Percentiles rank a stretch among this genome's conserved stretches.
Conservation (phyloP, 2,113 vertebrate species). For the Hemibagrus wyckioides region DNA sequence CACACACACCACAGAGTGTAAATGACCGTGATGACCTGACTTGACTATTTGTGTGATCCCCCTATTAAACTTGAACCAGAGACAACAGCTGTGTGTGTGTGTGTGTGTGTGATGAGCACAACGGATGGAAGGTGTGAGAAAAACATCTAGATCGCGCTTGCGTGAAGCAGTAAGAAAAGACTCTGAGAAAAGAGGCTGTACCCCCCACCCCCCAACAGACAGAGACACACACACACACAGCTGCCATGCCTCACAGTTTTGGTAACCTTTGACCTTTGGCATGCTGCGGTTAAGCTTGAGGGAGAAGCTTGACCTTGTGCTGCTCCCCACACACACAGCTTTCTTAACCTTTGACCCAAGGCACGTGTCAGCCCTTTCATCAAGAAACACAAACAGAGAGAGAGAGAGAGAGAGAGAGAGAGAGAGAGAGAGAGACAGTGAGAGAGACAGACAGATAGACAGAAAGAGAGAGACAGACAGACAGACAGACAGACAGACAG, state of each 20-base stretch:
- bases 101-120: conserved; percentile 17
- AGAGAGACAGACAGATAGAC: neutral
- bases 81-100: conserved; percentile 40
- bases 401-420: neutral
- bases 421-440: conserved; percentile 6
- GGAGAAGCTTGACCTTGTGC: conserved; percentile 33
- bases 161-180: conserved; percentile 10
- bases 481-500: neutral
- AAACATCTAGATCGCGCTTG: conserved; percentile 7
- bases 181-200: neutral
- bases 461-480: neutral
- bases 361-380: conserved; percentile 45
- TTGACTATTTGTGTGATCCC: conserved; percentile 28
- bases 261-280: conserved; percentile 52
- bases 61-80: conserved; percentile 41
- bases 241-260: conserved; percentile 46
- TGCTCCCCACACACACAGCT: conserved; percentile 34
- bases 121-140: conserved; percentile 35
- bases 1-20: neutral
- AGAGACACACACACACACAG: conserved; percentile 31
- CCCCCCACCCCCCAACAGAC: neutral
- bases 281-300: conserved; percentile 45
- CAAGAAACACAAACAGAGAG: neutral
- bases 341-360: conserved; percentile 49
- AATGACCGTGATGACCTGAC: conserved; percentile 30